Conservation (phyloP, 1,140 invertebrate species). For the Dryas iulia region DNA sequence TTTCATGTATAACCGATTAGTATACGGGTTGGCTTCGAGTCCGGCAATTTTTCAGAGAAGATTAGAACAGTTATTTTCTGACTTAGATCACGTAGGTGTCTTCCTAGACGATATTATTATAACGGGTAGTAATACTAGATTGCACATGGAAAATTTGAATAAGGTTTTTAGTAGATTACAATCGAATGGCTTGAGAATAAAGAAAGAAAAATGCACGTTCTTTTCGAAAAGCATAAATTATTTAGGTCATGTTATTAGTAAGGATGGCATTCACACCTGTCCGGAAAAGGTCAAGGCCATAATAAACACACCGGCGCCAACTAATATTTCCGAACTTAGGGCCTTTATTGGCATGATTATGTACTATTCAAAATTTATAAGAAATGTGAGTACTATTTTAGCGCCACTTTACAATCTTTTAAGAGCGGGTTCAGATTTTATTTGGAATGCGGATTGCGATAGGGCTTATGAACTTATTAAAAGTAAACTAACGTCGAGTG, state of each 20-base stretch:
- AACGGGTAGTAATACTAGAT: slow-evolving; percentile 7
- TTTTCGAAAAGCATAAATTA: slow-evolving; percentile 24
- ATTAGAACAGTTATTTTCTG: slow-evolving; percentile 26
- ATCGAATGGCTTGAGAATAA: slow-evolving; percentile 25
- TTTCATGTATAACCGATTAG: slow-evolving; percentile 39
- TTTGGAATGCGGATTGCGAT: slow-evolving; percentile 13
- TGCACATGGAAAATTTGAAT: slow-evolving; percentile 28
- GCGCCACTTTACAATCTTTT: slow-evolving; percentile 28
- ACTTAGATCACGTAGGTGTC: slow-evolving; percentile 30
- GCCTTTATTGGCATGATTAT: slow-evolving; percentile 30
- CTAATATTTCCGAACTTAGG: slow-evolving; percentile 20
- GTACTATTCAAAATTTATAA: slow-evolving; percentile 30
- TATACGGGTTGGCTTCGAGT: slow-evolving; percentile 37
- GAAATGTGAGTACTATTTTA: slow-evolving; percentile 27
- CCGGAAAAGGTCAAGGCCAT: slow-evolving; percentile 30
- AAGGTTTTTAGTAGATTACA: slow-evolving; percentile 32
- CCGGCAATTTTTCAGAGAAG: slow-evolving; percentile 38
- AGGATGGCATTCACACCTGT: slow-evolving; percentile 15
- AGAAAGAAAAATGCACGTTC: slow-evolving; percentile 31
- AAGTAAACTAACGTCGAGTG: slow-evolving; percentile 4
- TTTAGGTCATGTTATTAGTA: slow-evolving; percentile 28
- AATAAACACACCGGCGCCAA: slow-evolving; percentile 1
- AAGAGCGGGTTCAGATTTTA: slow-evolving; percentile 15
- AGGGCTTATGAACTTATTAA: not conserved
- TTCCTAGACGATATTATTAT: slow-evolving; percentile 44